Base-by-base conservation (phyloP, 2,797 vertebrate genomes). In the Diceros bicornis region DNA sequence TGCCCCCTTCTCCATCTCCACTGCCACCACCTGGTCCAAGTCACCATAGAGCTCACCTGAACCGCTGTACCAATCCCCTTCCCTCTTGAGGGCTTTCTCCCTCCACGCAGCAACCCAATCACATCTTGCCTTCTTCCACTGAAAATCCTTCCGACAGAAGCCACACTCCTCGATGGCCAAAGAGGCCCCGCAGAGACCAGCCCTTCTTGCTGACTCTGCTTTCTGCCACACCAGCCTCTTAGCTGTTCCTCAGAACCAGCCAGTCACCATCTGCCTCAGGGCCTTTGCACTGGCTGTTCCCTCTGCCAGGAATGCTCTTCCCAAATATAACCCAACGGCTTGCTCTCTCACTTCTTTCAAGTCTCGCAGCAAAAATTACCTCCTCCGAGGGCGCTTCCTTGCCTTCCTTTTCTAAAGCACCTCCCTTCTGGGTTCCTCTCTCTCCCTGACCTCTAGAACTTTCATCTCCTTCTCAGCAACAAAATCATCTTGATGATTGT, bases 311-410 rank as follows among this genome's bases (percentile, higher is more conserved):
- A 44, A 41, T 7, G 57, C 34, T 64, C 37, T 83, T n/a, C 25
- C 25, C 17, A n/a, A 52, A 47, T 83, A 27, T 6, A 61, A 57
- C 10, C 21, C 34, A 64, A 29, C 21, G 50, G 41, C 23, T 81
- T 68, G 41, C 66, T 93, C 57, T 83, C 44, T 94, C 25, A 27
- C n/a, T 95, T 85, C 64, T 69, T 89, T 52, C 18, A 89, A 90
- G n/a, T 52, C 21, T 91, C 44, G 10, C 16, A 0, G 21, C 32
- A 74, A 84, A 87, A 77, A 41, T 29, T 17, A 41, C n/a, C 32
- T 82, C 16, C 69, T 78, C 55, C 1, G 6, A 12, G 27, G 9
- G 62, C 6, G 2, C 25, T 72, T 64, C 57, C 66, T 20, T 57
- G 68, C 29, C 71, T 29, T 79, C 50, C 44, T 69, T 93, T 75